Evolutionary conservation across 2,888 invertebrate genomes (phyloP).

Genomic region (Microctonus brassicae): DNA sequence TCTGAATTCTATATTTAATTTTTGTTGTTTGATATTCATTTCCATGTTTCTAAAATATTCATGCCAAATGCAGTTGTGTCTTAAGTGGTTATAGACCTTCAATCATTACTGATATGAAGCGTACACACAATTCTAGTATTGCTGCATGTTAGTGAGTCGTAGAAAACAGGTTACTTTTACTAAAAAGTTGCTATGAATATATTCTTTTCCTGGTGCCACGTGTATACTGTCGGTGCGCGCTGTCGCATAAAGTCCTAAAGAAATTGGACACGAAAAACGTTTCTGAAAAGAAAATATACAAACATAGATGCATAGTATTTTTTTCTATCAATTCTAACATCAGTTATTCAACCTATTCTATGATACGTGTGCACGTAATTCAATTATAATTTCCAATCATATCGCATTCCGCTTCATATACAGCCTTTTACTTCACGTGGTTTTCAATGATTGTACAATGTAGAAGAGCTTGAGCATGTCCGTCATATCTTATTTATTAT

Average conservation of each 20-base stretch:
- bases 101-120: no score
- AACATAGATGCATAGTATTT: no score
- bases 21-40: no score
- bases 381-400: conserved; percentile 6
- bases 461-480: not conserved
- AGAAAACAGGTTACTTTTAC: not conserved
- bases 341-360: no score
- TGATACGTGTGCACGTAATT: no score
- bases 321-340: no score
- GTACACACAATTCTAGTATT: no score
- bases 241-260: no score
- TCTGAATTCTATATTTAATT: no score
- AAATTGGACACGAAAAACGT: not conserved
- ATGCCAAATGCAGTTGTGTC: not conserved
- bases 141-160: not conserved
- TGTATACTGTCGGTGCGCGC: conserved; percentile 18
- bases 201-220: no score
- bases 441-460: not conserved
- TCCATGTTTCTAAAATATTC: not conserved
- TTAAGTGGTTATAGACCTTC: not conserved
- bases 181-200: not conserved
- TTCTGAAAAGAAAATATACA: no score
- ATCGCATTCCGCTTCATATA: not conserved
- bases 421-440: not conserved
- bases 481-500: not conserved